A percentile compares a stretch with the other conserved stretches of the same genome.
Evolutionary conservation across 35 echinoderm and acorn worm species (phyloP).

Genomic region (Heliocidaris erythrogramma): DNA sequence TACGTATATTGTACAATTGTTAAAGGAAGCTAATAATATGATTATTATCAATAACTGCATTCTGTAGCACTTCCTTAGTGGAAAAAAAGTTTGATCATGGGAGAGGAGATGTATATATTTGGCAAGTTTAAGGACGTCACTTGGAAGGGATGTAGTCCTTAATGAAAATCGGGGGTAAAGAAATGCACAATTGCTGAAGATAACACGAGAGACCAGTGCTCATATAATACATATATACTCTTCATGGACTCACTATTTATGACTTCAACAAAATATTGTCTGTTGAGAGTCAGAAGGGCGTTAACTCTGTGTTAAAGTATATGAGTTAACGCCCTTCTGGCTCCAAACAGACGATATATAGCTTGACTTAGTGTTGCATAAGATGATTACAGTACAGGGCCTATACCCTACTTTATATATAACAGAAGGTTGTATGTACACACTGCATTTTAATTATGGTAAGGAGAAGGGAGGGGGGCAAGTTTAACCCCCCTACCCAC

Average conservation of each 20-base stretch:
- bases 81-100: not conserved
- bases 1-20: not conserved
- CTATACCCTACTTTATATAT: not conserved
- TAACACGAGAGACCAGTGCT: too few relatives aligned
- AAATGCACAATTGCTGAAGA: not conserved
- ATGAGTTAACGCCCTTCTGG: too few relatives aligned
- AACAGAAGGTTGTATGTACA: not conserved
- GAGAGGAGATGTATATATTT: not conserved
- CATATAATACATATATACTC: too few relatives aligned
- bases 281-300: too few relatives aligned
- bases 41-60: not conserved
- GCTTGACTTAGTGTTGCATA: not conserved
- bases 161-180: not conserved
- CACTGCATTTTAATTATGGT: not conserved
- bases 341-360: too few relatives aligned
- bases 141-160: not conserved
- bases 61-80: not conserved
- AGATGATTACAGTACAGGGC: not conserved
- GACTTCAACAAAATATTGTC: not conserved
- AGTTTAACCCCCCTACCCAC: not conserved
- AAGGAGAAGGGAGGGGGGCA: not conserved
- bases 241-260: not conserved
- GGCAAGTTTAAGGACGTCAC: not conserved
- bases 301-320: too few relatives aligned
- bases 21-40: not conserved